A percentile compares a stretch with the other conserved stretches of the same genome.
These are phyloP conservation scores for Bradypodion ventrale DNA, from an alignment of 2,797 vertebrate species.

Conservation along the genomic window DNA sequence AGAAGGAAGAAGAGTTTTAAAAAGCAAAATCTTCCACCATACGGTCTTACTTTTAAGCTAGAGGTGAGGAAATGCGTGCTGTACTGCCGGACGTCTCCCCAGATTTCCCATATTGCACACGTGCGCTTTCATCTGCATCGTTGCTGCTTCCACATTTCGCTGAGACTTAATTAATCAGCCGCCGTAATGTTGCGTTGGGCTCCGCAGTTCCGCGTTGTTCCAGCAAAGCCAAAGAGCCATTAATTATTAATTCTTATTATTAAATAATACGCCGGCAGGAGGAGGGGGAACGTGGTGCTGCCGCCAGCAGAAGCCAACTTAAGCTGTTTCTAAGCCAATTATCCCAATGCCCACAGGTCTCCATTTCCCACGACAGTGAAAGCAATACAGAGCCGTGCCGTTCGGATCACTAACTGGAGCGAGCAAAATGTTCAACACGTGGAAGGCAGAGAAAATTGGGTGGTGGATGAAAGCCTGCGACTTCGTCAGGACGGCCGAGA, in stretches of 20 bases:
- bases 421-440: not conserved
- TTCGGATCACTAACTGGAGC: not conserved
- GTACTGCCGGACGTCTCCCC: not conserved
- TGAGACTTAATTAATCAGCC: not conserved
- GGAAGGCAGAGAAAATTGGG: not conserved
- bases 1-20: not conserved
- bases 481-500: not conserved
- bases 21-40: too few species aligned
- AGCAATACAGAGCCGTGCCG: not conserved
- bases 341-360: not conserved
- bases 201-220: not conserved
- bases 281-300: not conserved
- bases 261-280: not conserved
- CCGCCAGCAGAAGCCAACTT: not conserved
- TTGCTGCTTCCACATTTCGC: not conserved
- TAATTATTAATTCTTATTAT: constrained; percentile 20
- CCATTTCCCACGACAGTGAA: not conserved
- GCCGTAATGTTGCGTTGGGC: not conserved
- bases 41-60: not conserved
- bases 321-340: constrained; percentile 27
- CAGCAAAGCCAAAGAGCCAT: not conserved
- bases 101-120: not conserved
- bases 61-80: not conserved
- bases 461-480: too few species aligned
- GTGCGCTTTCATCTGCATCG: not conserved